Percentiles rank a stretch among this genome's conserved stretches.
phyloP scores from a whole-genome alignment of 35 echinoderm and acorn worm species.

The Ophioderma brevispina region DNA sequence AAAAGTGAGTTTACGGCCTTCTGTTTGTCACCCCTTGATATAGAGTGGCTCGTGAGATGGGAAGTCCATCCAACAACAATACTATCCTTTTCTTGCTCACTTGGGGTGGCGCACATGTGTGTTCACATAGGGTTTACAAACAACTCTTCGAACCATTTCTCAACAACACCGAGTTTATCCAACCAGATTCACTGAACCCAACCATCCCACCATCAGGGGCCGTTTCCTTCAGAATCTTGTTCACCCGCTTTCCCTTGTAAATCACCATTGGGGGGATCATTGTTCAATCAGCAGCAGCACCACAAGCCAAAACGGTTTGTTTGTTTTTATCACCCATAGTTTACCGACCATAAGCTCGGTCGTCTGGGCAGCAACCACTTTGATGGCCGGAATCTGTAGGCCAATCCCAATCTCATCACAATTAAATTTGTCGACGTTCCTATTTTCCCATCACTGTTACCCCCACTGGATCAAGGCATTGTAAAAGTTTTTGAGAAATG shows the following conservation, averaged over 20 bases:
- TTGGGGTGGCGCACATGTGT: neutral
- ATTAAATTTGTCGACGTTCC: neutral
- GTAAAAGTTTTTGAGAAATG: neutral
- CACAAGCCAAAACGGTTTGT: neutral
- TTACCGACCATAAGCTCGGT: neutral
- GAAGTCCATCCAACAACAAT: neutral
- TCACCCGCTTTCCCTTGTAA: neutral
- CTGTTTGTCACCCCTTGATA: too few relatives aligned
- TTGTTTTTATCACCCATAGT: neutral
- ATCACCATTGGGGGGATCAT: neutral
- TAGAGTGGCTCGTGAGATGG: neutral
- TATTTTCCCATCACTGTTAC: neutral
- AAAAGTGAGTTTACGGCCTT: too few relatives aligned
- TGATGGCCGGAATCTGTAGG: neutral
- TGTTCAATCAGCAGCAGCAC: neutral
- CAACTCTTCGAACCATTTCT: neutral
- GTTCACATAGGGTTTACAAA: neutral
- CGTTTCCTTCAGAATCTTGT: neutral
- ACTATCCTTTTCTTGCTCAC: neutral
- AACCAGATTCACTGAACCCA: neutral
- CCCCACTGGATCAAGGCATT: neutral
- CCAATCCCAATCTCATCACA: neutral
- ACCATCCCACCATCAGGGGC: neutral
- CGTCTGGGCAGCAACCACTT: neutral
- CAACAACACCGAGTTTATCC: neutral